Percentiles rank a stretch among this genome's conserved stretches.
phyloP scores from a whole-genome alignment of 2,113 vertebrate genomes.

The Hoplias malabaricus region DNA sequence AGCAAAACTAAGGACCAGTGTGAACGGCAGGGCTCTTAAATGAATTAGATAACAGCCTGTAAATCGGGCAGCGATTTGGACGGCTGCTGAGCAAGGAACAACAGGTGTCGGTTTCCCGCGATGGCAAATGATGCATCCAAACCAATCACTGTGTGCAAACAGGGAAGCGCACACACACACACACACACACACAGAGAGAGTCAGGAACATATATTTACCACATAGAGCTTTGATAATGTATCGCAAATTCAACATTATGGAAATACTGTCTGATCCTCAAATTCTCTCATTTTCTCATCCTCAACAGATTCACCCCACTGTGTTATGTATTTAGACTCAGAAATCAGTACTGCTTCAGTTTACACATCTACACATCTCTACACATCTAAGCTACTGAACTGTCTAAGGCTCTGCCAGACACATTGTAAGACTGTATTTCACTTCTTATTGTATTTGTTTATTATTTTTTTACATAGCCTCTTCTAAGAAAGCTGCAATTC shows the following conservation, averaged over 20 bases:
- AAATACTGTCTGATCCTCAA: not conserved
- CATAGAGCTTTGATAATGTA: not conserved
- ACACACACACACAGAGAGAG: not conserved
- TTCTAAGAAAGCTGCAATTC: too few species aligned
- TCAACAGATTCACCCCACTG: too few species aligned
- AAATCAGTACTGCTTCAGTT: too few species aligned
- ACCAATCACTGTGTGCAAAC: not conserved
- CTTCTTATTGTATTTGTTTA: too few species aligned
- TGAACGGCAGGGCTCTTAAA: not conserved
- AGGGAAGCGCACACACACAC: not conserved
- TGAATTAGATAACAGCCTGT: not conserved
- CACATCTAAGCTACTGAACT: too few species aligned
- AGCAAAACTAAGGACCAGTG: not conserved
- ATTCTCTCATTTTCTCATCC: too few species aligned
- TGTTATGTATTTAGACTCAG: too few species aligned
- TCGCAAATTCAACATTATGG: not conserved
- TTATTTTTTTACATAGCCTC: too few species aligned
- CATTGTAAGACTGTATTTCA: too few species aligned
- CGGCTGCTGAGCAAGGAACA: conserved; percentile 13
- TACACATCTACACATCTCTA: too few species aligned
- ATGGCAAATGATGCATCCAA: not conserved
- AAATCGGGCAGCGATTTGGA: not conserved
- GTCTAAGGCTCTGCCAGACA: too few species aligned
- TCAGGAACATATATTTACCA: not conserved
- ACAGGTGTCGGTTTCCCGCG: conserved; percentile 3